Evolutionary conservation across 2,113 vertebrate species (phyloP).

Genomic region (human): DNA sequence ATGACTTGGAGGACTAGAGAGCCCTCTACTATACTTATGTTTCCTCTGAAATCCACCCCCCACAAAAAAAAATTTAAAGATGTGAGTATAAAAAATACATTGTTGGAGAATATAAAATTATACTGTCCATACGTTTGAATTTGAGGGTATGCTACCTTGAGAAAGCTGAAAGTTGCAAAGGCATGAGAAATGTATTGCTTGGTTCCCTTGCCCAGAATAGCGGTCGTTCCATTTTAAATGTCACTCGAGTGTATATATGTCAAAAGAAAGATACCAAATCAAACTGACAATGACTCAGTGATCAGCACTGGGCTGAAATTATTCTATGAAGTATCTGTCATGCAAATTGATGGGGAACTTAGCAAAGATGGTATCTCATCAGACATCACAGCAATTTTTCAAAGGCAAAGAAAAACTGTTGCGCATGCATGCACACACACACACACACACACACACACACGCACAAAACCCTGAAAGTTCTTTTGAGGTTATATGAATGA

Average conservation of each 20-base stretch:
- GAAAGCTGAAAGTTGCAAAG: constrained; percentile 23
- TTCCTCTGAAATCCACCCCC: constrained; percentile 5
- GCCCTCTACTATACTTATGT: neutral
- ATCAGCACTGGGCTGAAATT: constrained; percentile 61
- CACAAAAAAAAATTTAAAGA: neutral
- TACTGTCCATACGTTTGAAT: constrained; percentile 50
- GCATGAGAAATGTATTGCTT: constrained; percentile 51
- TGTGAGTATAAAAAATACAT: constrained; percentile 42
- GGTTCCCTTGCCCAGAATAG: constrained; percentile 51
- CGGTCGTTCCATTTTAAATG: constrained; percentile 38
- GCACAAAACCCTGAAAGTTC: neutral
- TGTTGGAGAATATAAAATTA: constrained; percentile 61
- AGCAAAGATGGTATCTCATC: constrained; percentile 63
- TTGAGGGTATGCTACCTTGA: constrained; percentile 53
- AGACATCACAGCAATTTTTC: constrained; percentile 62
- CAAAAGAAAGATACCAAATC: constrained; percentile 56
- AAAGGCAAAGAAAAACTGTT: constrained; percentile 58
- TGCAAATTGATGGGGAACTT: constrained; percentile 71
- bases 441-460: no score
- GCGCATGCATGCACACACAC: fast-evolving
- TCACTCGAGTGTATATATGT: constrained; percentile 50
- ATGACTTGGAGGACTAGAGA: neutral
- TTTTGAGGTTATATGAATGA: constrained; percentile 31
- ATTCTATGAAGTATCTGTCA: constrained; percentile 74
- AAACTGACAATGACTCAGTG: constrained; percentile 77